Evolutionary conservation across 2,888 invertebrate genomes (phyloP).

Genomic region (Amorpha juglandis): DNA sequence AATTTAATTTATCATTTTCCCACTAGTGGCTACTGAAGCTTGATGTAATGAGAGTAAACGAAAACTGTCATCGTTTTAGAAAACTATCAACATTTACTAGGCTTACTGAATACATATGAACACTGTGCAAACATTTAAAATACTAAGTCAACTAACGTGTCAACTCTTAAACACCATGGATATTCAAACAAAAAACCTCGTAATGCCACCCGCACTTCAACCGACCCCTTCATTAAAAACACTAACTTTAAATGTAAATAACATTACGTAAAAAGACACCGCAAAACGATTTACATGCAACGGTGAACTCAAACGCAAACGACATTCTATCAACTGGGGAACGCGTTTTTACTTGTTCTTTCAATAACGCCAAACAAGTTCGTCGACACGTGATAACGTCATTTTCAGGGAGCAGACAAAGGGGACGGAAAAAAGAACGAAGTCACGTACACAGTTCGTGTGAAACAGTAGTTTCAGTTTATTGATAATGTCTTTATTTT

Average conservation of each 20-base stretch:
- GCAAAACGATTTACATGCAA: conserved; percentile 24
- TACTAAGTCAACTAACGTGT: too few relatives aligned
- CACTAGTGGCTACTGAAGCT: too few relatives aligned
- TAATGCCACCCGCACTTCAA: neutral
- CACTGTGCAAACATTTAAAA: too few relatives aligned
- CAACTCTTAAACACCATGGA: neutral
- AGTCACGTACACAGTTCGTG: conserved; percentile 43
- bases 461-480: conserved; percentile 7
- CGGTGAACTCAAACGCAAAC: conserved; percentile 23
- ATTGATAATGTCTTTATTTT: neutral
- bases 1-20: too few relatives aligned
- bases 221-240: neutral
- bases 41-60: too few relatives aligned
- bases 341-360: conserved; percentile 46
- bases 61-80: too few relatives aligned
- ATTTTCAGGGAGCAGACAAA: conserved; percentile 54
- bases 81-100: too few relatives aligned
- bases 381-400: conserved; percentile 50
- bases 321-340: conserved; percentile 38
- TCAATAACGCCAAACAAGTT: conserved; percentile 46
- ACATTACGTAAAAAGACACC: neutral
- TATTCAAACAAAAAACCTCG: neutral
- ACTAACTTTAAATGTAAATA: conserved; percentile 1
- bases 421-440: conserved; percentile 50
- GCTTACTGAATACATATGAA: too few relatives aligned